Conservation (phyloP, 2,888 invertebrate species). For the Hipparchia sbordonii region DNA sequence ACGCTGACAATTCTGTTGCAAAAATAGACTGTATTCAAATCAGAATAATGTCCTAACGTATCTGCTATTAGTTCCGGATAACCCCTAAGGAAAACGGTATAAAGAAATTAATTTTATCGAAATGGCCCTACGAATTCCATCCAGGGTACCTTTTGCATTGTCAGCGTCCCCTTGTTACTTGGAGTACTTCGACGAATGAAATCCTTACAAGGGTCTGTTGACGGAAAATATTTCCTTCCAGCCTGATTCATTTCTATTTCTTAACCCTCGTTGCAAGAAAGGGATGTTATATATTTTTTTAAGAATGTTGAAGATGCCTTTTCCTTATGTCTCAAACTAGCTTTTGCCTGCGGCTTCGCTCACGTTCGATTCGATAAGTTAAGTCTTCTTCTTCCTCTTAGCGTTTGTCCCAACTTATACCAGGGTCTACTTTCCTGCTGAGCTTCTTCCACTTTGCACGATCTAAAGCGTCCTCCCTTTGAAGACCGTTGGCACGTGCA, state of each 20-base stretch:
- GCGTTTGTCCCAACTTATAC: too few relatives aligned
- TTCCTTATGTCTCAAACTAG: too few relatives aligned
- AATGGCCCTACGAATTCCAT: conserved; percentile 17
- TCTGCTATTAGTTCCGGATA: neutral
- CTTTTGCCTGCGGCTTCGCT: too few relatives aligned
- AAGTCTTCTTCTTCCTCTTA: too few relatives aligned
- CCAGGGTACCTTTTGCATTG: conserved; percentile 24
- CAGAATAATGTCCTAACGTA: neutral
- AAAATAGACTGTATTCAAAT: neutral
- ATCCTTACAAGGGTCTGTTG: conserved; percentile 32
- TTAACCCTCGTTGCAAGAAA: neutral
- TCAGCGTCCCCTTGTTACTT: conserved; percentile 20
- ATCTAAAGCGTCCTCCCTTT: too few relatives aligned
- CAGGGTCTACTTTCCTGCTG: too few relatives aligned
- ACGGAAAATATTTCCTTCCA: conserved; percentile 27
- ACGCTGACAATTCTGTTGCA: neutral
- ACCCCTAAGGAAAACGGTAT: neutral
- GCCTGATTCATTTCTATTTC: conserved; percentile 8
- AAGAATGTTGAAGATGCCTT: too few relatives aligned
- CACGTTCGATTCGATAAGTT: too few relatives aligned
- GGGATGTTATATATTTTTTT: too few relatives aligned
- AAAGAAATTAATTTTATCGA: conserved; percentile 18
- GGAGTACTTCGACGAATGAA: conserved; percentile 25
- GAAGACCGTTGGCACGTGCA: too few relatives aligned
- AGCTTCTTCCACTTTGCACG: too few relatives aligned